These are phyloP conservation scores for Drosophila bocqueti DNA, from an alignment of 1,140 invertebrate species.

Conservation along the genomic window DNA sequence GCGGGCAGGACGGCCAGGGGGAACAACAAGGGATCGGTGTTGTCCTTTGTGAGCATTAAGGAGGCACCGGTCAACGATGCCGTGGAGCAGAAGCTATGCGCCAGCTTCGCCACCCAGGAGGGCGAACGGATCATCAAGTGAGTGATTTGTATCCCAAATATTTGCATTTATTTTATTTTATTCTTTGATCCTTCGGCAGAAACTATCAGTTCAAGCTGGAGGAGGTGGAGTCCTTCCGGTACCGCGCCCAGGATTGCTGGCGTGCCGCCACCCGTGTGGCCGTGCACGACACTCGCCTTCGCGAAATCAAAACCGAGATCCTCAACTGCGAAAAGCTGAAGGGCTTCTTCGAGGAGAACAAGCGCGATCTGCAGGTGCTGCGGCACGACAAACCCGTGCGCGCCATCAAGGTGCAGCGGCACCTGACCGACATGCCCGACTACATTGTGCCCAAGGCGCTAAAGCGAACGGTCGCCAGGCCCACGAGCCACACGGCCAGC, in stretches of 20 bases:
- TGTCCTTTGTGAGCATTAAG: slow-evolving; percentile 95
- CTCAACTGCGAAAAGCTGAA: slow-evolving; percentile 97
- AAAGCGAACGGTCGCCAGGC: slow-evolving; percentile 87
- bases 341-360: slow-evolving; percentile 98
- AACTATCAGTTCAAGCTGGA: slow-evolving; percentile 97
- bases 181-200: slow-evolving; percentile 84
- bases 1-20: slow-evolving; percentile 97
- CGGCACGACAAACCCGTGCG: slow-evolving; percentile 97
- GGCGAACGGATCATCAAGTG: slow-evolving; percentile 85
- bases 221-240: slow-evolving; percentile 97
- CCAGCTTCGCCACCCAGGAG: slow-evolving; percentile 85
- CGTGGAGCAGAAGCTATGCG: slow-evolving; percentile 91
- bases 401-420: slow-evolving; percentile 92
- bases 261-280: slow-evolving; percentile 96
- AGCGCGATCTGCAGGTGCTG: slow-evolving; percentile 94
- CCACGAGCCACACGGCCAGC: slow-evolving; percentile 76
- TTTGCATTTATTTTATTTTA: background rate
- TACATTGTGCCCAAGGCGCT: slow-evolving; percentile 94
- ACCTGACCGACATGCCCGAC: slow-evolving; percentile 96
- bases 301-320: slow-evolving; percentile 98
- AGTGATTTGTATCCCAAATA: background rate
- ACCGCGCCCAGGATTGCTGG: slow-evolving; percentile 97
- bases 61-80: slow-evolving; percentile 91
- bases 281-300: slow-evolving; percentile 95
- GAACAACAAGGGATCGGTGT: slow-evolving; percentile 95